These are phyloP conservation scores for Lasius platythorax DNA, from an alignment of 2,888 invertebrate species.

Conservation along the genomic window DNA sequence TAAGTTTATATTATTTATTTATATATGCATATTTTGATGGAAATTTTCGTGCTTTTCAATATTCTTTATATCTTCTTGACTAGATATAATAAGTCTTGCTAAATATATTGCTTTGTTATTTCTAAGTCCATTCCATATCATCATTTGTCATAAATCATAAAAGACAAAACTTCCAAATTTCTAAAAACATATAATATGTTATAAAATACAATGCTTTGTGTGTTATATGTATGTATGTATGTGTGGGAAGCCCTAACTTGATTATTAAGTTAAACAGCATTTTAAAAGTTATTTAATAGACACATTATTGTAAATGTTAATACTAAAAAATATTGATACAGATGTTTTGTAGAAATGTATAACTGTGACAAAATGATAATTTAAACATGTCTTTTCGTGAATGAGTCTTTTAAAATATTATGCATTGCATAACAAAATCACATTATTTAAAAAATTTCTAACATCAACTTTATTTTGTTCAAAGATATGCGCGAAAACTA, in stretches of 20 bases:
- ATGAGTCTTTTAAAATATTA: slow-evolving; percentile 11
- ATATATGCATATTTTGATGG: slow-evolving; percentile 1
- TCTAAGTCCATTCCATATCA: neutral
- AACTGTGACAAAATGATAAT: slow-evolving; percentile 32
- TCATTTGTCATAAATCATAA: slow-evolving; percentile 27
- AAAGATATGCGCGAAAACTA: neutral
- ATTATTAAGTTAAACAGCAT: slow-evolving; percentile 15
- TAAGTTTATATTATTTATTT: slow-evolving; percentile 33
- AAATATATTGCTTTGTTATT: slow-evolving; percentile 38
- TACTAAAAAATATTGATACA: neutral
- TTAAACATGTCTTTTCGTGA: neutral
- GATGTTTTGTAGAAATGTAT: slow-evolving; percentile 14
- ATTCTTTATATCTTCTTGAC: slow-evolving; percentile 38
- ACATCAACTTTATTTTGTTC: neutral
- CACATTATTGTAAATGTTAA: neutral
- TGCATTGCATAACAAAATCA: slow-evolving; percentile 19
- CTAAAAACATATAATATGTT: slow-evolving; percentile 7
- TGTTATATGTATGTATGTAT: neutral
- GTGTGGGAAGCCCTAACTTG: slow-evolving; percentile 25
- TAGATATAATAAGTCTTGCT: slow-evolving; percentile 52
- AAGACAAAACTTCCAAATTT: neutral
- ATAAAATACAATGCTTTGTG: slow-evolving; percentile 18
- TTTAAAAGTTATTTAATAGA: neutral
- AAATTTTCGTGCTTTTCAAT: slow-evolving; percentile 31
- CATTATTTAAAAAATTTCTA: slow-evolving; percentile 23